A percentile compares a stretch with the other conserved stretches of the same genome.
phyloP scores from a whole-genome alignment of 2,888 invertebrate species.

The Eurois occulta region DNA sequence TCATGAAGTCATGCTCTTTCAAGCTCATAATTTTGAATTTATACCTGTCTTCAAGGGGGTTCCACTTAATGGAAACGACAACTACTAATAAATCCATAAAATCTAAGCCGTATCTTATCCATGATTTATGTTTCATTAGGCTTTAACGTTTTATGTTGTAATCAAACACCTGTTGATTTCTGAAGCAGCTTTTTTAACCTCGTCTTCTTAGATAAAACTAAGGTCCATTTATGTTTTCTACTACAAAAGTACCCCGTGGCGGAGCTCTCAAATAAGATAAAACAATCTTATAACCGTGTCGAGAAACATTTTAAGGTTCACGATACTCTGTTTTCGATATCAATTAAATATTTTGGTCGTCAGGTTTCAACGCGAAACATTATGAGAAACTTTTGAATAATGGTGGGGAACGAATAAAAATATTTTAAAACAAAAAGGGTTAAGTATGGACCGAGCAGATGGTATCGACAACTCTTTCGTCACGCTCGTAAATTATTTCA shows the following conservation, averaged over 20 bases:
- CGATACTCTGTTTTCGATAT: constrained; percentile 86
- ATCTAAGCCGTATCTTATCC: constrained; percentile 68
- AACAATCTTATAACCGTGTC: constrained; percentile 75
- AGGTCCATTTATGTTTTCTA: constrained; percentile 59
- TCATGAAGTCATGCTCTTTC: constrained; percentile 40
- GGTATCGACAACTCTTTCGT: constrained; percentile 89
- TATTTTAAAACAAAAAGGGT: constrained; percentile 88
- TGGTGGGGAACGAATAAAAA: constrained; percentile 85
- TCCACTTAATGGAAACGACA: constrained; percentile 61
- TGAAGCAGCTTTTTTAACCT: constrained; percentile 65
- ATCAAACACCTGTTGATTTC: constrained; percentile 72
- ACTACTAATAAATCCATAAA: constrained; percentile 73
- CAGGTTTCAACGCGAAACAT: constrained; percentile 85
- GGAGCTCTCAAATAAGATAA: constrained; percentile 79
- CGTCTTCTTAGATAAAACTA: constrained; percentile 45
- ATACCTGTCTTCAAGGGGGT: constrained; percentile 57
- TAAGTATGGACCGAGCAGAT: constrained; percentile 88
- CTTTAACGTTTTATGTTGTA: constrained; percentile 70
- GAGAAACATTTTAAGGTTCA: constrained; percentile 79
- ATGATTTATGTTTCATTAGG: constrained; percentile 73
- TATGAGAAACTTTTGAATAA: constrained; percentile 89
- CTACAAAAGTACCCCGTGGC: constrained; percentile 68
- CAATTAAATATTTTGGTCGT: constrained; percentile 86
- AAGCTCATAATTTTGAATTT: constrained; percentile 55
- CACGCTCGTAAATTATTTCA: constrained; percentile 90